A percentile compares a stretch with the other conserved stretches of the same genome.
These are phyloP conservation scores for Thyatira batis DNA, from an alignment of 2,888 invertebrate genomes.

Conservation along the genomic window DNA sequence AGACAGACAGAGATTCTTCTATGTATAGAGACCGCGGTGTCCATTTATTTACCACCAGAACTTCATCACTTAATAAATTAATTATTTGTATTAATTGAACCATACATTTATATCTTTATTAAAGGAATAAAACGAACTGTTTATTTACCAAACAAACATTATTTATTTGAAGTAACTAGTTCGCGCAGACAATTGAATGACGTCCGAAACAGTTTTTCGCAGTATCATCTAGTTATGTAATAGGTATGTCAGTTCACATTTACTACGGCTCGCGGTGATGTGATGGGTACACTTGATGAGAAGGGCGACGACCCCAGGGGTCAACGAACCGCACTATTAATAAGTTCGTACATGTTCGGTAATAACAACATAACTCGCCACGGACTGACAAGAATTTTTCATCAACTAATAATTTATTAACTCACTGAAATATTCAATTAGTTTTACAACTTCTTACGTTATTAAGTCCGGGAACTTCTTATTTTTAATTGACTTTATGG, in stretches of 20 bases:
- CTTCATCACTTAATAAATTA: no score
- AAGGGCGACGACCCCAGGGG: slow-evolving; percentile 1
- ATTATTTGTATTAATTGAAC: no score
- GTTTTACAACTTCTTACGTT: not conserved
- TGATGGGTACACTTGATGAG: no score
- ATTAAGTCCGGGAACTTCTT: no score
- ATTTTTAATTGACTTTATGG: no score
- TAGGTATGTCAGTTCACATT: not conserved
- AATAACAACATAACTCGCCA: not conserved
- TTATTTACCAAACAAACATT: no score
- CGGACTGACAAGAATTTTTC: not conserved
- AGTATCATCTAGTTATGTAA: not conserved
- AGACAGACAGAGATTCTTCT: no score
- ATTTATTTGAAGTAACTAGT: not conserved
- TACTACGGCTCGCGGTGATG: not conserved
- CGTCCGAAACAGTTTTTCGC: not conserved
- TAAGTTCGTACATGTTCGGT: not conserved
- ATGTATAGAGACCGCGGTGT: no score
- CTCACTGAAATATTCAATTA: not conserved
- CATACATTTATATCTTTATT: no score
- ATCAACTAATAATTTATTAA: not conserved
- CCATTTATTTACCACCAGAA: no score
- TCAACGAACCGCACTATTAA: not conserved
- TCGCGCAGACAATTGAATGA: not conserved
- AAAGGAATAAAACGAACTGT: no score